Conservation (phyloP, 2,888 invertebrate genomes). For the Graphium colonna region DNA sequence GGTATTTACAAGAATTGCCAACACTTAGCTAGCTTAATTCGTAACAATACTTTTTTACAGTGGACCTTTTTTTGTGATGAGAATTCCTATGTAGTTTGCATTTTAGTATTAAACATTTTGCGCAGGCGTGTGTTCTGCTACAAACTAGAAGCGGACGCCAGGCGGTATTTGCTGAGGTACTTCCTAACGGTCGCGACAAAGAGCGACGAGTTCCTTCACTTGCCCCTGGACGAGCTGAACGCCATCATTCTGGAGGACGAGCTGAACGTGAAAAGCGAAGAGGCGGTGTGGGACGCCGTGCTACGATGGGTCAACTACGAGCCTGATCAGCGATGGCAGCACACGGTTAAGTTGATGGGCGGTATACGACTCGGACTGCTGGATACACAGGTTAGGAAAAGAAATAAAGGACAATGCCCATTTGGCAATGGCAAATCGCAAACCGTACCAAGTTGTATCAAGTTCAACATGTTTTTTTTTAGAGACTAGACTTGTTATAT, state of each 20-base stretch:
- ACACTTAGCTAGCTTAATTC: no score
- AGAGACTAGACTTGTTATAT: no score
- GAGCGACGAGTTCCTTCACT: slow-evolving; percentile 87
- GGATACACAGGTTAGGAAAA: slow-evolving; percentile 82
- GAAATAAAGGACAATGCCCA: no score
- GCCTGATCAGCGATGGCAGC: slow-evolving; percentile 84
- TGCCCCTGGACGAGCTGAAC: slow-evolving; percentile 86
- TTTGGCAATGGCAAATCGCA: no score
- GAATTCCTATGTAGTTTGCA: no score
- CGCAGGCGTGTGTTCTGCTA: slow-evolving; percentile 86
- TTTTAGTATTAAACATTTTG: no score
- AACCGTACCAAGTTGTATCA: no score
- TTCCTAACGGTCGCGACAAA: slow-evolving; percentile 86
- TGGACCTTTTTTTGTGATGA: no score
- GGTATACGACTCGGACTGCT: slow-evolving; percentile 90
- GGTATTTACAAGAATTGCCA: no score
- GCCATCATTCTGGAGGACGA: slow-evolving; percentile 90
- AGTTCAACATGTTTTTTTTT: no score
- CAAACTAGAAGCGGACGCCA: slow-evolving; percentile 84
- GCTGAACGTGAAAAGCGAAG: slow-evolving; percentile 92
- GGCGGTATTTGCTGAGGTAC: slow-evolving; percentile 86
- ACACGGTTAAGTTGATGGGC: slow-evolving; percentile 89
- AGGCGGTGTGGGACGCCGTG: slow-evolving; percentile 91
- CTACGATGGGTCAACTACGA: slow-evolving; percentile 93
- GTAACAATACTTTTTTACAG: no score